Conservation (phyloP, 2,113 vertebrate species). For the Leptodactylus fuscus region DNA sequence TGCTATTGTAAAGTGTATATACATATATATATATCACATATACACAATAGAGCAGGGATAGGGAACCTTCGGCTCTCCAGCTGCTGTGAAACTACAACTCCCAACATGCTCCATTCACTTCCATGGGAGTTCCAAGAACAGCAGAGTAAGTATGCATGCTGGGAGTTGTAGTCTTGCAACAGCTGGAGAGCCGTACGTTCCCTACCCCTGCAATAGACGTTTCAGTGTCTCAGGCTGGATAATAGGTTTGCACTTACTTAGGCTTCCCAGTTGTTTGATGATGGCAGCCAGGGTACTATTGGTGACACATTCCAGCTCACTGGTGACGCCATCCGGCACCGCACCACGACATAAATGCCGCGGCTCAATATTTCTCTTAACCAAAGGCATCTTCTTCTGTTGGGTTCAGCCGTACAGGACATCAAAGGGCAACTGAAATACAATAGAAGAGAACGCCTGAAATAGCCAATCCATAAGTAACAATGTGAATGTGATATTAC, state of each 20-base stretch:
- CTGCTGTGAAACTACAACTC: no score
- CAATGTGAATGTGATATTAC: no score
- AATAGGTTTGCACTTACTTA: slow-evolving; percentile 80
- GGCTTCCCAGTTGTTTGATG: slow-evolving; percentile 91
- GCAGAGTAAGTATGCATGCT: no score
- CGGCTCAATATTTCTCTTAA: slow-evolving; percentile 90
- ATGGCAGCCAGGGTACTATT: slow-evolving; percentile 92
- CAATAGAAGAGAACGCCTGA: neutral
- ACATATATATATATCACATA: no score
- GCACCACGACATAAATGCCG: slow-evolving; percentile 87
- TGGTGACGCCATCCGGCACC: slow-evolving; percentile 85
- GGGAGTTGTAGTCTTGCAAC: no score
- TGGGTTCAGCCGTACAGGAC: neutral
- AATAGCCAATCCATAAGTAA: neutral
- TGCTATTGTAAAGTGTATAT: neutral
- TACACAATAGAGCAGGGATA: no score
- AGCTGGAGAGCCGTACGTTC: no score
- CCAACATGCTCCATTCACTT: no score
- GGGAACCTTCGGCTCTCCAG: no score
- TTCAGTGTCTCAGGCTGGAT: no score
- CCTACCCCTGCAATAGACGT: no score
- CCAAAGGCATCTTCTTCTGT: slow-evolving; percentile 79
- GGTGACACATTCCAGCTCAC: slow-evolving; percentile 91
- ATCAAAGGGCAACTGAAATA: slow-evolving; percentile 35
- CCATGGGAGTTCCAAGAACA: no score